Base-by-base conservation (phyloP, 2,888 invertebrate genomes). In the Lacanobia oleracea region DNA sequence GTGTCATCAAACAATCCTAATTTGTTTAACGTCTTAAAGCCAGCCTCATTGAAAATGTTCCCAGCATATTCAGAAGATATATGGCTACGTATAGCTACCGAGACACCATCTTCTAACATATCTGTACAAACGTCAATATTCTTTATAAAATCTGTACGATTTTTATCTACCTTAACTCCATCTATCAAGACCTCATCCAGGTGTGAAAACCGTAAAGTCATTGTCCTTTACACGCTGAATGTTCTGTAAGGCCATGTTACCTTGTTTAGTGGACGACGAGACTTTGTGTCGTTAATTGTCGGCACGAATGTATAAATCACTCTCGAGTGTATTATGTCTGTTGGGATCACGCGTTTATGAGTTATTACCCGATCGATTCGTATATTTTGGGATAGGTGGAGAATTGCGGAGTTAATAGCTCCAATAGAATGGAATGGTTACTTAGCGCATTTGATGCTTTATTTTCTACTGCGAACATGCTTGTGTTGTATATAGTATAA, bases 271-370 rank as follows among this genome's bases (percentile, higher is more conserved):
- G 21, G 12, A 64, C 33, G 27, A 64, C 48, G 21, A 59, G 53
- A 56, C 53, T 60, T 69, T n/a, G 45, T 53, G 60, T 73, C 60
- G 56, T 27, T 78, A 82, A 80, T 82, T 64, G 68, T 73, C 66
- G 63, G 56, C 64, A 57, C 10, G 64, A 68, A 12, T 50, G 33
- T 60, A 73, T 80, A 65, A 67, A 82, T 80, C 79, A 80, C 79
- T 73, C 73, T 82, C 63, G 48, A 67, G 18, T 63, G 50, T 73
- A 69, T 72, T 73, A 81, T 61, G 68, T 78, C 67, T n/a, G 8
- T 27, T 57, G 14, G 9, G 5, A 68, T 68, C 73, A 78, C 82
- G 73, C 63, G 45, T 33, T 48, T 9, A 63, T 82, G 65, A 73
- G 16, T 77, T 82, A 79, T 66, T 67, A 56, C 54, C 14, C 33